Conservation (phyloP, 2,888 invertebrate genomes). For the Torymus texanus region DNA sequence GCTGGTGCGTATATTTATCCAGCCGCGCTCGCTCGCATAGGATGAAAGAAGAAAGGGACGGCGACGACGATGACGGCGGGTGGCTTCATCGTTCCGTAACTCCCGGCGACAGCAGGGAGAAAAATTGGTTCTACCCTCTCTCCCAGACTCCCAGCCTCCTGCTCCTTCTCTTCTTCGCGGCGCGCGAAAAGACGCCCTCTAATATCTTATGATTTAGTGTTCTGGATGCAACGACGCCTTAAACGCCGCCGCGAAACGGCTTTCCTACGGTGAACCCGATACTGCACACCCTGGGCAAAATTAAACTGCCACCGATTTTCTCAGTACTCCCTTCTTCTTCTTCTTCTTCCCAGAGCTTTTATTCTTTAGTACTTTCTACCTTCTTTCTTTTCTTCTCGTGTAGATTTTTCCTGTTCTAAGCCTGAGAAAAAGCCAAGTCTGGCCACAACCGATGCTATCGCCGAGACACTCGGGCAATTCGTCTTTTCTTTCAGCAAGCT, state of each 20-base stretch:
- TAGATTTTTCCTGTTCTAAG: conserved; percentile 43
- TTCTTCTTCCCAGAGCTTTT: conserved; percentile 23
- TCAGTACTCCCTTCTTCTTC: conserved; percentile 38
- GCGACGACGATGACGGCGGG: conserved; percentile 54
- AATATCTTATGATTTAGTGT: conserved; percentile 74
- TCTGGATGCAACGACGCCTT: conserved; percentile 68
- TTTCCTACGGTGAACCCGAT: conserved; percentile 46
- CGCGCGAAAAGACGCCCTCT: conserved; percentile 61
- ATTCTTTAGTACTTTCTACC: conserved; percentile 24
- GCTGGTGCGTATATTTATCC: neutral
- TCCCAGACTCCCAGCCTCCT: conserved; percentile 15
- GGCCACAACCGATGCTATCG: conserved; percentile 41
- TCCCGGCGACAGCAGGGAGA: conserved; percentile 70
- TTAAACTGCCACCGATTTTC: conserved; percentile 66
- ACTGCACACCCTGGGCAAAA: conserved; percentile 62
- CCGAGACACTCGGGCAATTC: conserved; percentile 45
- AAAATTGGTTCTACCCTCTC: conserved; percentile 69
- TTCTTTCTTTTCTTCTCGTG: conserved; percentile 37
- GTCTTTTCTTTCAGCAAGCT: conserved; percentile 51
- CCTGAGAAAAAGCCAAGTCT: conserved; percentile 46
- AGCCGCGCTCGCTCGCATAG: neutral
- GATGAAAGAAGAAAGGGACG: conserved; percentile 30
- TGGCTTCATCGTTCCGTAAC: conserved; percentile 70
- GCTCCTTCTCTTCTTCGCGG: neutral
- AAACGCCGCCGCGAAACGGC: conserved; percentile 61